phyloP scores from a whole-genome alignment of 2,888 invertebrate genomes.

The Drosophila nr. perissopoda region DNA sequence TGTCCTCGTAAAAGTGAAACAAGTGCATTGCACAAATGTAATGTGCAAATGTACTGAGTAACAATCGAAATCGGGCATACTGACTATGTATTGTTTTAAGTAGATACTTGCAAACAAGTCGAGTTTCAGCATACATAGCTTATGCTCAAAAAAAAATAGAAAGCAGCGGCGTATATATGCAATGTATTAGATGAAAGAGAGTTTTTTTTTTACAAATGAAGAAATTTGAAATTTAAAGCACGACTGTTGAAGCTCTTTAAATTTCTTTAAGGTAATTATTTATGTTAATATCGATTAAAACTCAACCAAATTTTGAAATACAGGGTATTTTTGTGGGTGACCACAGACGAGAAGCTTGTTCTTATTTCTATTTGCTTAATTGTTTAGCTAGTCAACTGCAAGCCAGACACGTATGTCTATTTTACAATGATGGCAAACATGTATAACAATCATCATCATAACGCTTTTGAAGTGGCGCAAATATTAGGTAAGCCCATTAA shows the following conservation, averaged over 20 bases:
- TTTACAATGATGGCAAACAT: slow-evolving; percentile 74
- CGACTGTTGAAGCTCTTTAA: background rate
- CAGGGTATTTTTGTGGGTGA: background rate
- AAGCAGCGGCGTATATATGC: too few species aligned
- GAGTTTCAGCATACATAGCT: too few species aligned
- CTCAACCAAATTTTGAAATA: background rate
- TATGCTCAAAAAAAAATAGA: too few species aligned
- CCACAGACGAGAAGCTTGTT: too few species aligned
- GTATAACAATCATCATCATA: slow-evolving; percentile 71
- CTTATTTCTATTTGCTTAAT: slow-evolving; percentile 28
- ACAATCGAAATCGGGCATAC: background rate
- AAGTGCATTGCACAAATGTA: background rate
- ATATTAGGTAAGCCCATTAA: slow-evolving; percentile 70
- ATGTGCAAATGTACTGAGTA: background rate
- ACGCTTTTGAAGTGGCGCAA: slow-evolving; percentile 62
- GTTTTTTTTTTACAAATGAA: background rate
- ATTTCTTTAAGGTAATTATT: background rate
- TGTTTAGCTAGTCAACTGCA: slow-evolving; percentile 49
- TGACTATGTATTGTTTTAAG: background rate
- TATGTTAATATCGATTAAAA: background rate
- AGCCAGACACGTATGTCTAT: slow-evolving; percentile 70
- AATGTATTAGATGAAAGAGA: background rate
- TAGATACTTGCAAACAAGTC: background rate
- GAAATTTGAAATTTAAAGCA: background rate
- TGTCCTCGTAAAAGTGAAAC: background rate